Base-by-base conservation (phyloP, 2,888 invertebrate genomes). In the Hydropsyche betteni region DNA sequence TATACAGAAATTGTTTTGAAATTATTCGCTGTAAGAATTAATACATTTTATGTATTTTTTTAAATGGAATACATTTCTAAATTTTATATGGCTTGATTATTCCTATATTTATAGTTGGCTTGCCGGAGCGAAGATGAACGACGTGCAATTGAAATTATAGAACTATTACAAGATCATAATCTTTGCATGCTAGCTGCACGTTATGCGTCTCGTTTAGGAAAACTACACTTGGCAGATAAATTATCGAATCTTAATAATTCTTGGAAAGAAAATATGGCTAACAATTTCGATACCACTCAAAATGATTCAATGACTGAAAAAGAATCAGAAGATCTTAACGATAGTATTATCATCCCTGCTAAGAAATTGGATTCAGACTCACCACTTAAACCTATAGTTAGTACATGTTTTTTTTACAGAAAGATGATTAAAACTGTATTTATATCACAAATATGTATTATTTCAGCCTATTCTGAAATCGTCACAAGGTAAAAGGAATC, bases 131-230 rank as follows among this genome's bases (percentile, higher is more conserved):
- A 94, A 83, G 89, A 93, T 80, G 97, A 98, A 82, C 92, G 91
- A 81, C 89, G 97, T 55, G 97, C 96, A 0, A 85, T 95, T 69
- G 97, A 98, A 84, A 86, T 97, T 16, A 93, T 96, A 84, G 92
- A 94, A 82, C 87, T 96, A 80, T 89, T 97, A 81, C 91, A 91
- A 33, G 93, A 93, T 81, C 90, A 92, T 1, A 91, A 93, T 64
- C 87, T 96, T 0, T 84, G 97, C 52, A 93, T 93, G 78, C 86
- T 96, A 52, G 96, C 96, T 0, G 92, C 94, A n/a, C 95, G 94
- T 83, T 98, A 97, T 85, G 95, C 97, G 0, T 90, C 91, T 0
- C 91, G 94, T 80, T 86, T 93, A 10, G 92, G 94, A 34, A 91
- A 92, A 80, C 90, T 91, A 80, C 91, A 93, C 81, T 86, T 98